These are phyloP conservation scores for Pristionchus exspectatus DNA, from an alignment of 2,888 invertebrate species.

Conservation along the genomic window DNA sequence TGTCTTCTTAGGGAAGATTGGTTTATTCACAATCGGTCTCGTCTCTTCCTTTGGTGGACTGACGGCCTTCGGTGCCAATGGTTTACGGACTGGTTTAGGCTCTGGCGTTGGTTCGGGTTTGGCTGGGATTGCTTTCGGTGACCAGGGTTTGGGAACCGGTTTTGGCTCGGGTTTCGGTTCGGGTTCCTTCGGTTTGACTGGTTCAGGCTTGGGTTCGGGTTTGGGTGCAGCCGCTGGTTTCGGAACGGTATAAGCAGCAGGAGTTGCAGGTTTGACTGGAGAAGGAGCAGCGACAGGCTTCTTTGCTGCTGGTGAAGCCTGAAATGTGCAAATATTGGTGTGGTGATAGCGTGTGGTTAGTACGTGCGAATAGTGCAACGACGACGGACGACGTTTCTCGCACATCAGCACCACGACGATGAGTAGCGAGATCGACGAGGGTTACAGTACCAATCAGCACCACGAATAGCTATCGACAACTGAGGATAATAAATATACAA, in stretches of 20 bases:
- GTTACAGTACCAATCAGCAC: conserved; percentile 31
- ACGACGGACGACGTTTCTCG: conserved; percentile 20
- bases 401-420: conserved; percentile 22
- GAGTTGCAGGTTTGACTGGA: not conserved
- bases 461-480: conserved; percentile 33
- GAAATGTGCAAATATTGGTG: not conserved
- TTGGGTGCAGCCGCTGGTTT: not conserved
- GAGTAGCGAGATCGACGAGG: conserved; percentile 7
- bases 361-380: conserved; percentile 4
- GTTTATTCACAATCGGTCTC: not conserved
- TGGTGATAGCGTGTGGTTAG: conserved; percentile 25
- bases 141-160: not conserved
- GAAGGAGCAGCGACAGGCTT: not conserved
- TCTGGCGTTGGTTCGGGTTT: conserved; percentile 15
- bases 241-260: not conserved
- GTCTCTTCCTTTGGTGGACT: conserved; percentile 17
- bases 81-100: not conserved
- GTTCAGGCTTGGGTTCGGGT: not conserved
- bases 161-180: not conserved
- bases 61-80: not conserved
- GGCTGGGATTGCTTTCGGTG: not conserved
- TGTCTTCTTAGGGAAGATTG: conserved; percentile 6
- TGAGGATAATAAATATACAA: not conserved
- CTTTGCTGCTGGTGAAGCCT: not conserved
- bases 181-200: not conserved